Evolutionary conservation across 2,888 invertebrate genomes (phyloP), one percentile per base, ranked within the genome.

Genomic region (Dasypolia templi): DNA sequence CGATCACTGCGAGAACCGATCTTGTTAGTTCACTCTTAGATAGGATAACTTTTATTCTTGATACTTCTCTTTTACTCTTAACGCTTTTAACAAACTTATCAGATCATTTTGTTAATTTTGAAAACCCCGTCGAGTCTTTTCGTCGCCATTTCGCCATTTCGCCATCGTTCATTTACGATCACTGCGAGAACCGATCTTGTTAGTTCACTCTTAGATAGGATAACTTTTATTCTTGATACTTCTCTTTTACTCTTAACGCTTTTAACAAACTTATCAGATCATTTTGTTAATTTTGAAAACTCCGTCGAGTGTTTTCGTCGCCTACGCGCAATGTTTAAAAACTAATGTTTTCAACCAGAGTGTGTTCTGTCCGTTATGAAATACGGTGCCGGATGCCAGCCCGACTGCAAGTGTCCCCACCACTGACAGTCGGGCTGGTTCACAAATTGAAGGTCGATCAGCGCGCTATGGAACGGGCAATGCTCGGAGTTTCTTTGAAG

Each of bases 151-250:
- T 46, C n/a, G n/a, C n/a, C n/a, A n/a, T n/a, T n/a, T n/a, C n/a
- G n/a, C n/a, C n/a, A n/a, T n/a, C n/a, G n/a, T n/a, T 72, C 71
- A 59, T 67, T 71, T 67, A 71, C 53, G 70, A 77, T 67, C 78
- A 55, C 56, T 56, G 35, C 56, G 66, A 55, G 35, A 58, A 49
- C 56, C 39, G n/a, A 62, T 66, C 49, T 70, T 82, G 51, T 77
- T 66, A 66, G 55, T 69, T 77, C 35, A 59, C 29, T 63, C 55
- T 56, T 67, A 42, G n/a, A 17, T n/a, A 58, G 26, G 22, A 63
- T 58, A 79, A 59, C 59, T 79, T 70, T 53, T 32, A 61, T 55
- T 79, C 42, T 46, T 46, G 19, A 29, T 59, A 61, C 42, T 42
- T 42, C n/a, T 53, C 49, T 66, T 77, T 26, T 3, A 58, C 51